phyloP scores from a whole-genome alignment of 2,113 vertebrate genomes.

The Etia nguti region DNA sequence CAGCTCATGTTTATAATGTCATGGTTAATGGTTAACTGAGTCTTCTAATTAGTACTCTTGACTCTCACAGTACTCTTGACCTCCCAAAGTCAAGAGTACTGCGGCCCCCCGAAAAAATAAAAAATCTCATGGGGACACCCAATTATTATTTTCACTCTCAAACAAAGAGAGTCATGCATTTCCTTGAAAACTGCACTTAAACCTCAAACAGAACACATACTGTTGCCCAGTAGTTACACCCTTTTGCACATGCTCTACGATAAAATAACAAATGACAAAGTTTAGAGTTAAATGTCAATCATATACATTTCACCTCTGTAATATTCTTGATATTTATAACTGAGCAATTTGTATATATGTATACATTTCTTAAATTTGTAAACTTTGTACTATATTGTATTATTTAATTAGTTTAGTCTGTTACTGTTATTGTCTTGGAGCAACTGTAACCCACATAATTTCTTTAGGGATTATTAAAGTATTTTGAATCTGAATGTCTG shows the following conservation, averaged over 20 bases:
- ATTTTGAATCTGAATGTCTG: neutral
- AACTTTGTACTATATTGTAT: neutral
- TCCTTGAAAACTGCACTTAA: neutral
- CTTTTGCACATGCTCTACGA: neutral
- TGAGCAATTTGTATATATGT: neutral
- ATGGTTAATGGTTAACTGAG: neutral
- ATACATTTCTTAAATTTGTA: neutral
- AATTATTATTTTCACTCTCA: neutral
- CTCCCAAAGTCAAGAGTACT: neutral
- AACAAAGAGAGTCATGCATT: neutral
- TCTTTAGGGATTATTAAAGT: neutral
- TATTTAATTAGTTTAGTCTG: neutral
- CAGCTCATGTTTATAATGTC: neutral
- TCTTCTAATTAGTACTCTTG: neutral
- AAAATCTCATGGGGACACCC: neutral
- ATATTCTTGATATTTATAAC: neutral
- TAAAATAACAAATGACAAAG: neutral
- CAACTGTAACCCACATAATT: neutral
- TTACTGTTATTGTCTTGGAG: neutral
- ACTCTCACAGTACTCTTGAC: neutral
- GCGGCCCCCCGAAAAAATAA: neutral
- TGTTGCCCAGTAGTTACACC: neutral
- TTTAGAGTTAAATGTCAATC: neutral
- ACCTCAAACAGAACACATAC: neutral
- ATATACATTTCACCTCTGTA: neutral